Percentiles rank a stretch among this genome's conserved stretches.
phyloP scores from a whole-genome alignment of 2,797 vertebrate genomes.

The Hafferia zeledoni region DNA sequence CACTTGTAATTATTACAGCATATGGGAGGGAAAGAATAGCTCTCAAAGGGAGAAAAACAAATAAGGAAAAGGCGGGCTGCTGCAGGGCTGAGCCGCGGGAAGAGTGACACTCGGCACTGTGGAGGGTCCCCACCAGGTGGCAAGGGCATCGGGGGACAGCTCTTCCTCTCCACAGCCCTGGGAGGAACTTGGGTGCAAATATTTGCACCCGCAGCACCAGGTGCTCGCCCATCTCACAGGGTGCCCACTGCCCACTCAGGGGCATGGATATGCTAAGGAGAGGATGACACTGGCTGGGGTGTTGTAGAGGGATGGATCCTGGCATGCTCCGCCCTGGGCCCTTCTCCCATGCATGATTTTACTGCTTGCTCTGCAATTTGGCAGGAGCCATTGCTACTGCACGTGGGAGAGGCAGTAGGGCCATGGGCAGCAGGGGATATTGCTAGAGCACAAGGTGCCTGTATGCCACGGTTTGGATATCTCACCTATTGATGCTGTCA shows the following conservation, averaged over 20 bases:
- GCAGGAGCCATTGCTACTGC: neutral
- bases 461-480: neutral
- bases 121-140: accelerated
- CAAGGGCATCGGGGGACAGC: neutral
- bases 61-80: slow-evolving; percentile 15
- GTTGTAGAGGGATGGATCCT: neutral
- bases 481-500: neutral
- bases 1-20: slow-evolving; percentile 51
- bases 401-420: neutral
- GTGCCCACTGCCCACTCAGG: neutral
- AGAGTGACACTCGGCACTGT: neutral
- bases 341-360: neutral
- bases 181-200: neutral
- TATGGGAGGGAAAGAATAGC: slow-evolving; percentile 55
- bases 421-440: too few relatives aligned
- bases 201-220: neutral
- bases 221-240: neutral
- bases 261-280: neutral
- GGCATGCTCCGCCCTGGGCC: accelerated
- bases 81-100: neutral
- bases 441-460: neutral
- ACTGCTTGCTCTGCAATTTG: neutral
- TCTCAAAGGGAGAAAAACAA: slow-evolving; percentile 56
- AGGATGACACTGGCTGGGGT: neutral
- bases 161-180: neutral